phyloP scores from a whole-genome alignment of 92 coral and sea anemone genomes.

The Pocillopora grandis region DNA sequence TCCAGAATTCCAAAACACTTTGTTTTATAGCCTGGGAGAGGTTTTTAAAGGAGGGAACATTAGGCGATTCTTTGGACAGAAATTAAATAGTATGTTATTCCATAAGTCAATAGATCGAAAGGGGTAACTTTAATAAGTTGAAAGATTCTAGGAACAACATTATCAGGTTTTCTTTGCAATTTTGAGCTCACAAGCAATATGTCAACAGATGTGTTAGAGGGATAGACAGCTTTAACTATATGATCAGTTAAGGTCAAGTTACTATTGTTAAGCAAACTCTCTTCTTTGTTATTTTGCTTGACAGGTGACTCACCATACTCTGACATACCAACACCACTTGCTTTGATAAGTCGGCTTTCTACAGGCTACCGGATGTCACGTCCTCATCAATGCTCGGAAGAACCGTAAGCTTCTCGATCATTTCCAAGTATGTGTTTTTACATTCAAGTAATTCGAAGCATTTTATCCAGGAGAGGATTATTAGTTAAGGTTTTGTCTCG shows the following conservation, averaged over 20 bases:
- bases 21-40: neutral
- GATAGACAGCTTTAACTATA: too few relatives aligned
- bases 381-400: constrained; percentile 13
- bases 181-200: too few relatives aligned
- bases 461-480: too few relatives aligned
- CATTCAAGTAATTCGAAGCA: neutral
- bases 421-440: neutral
- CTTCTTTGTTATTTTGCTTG: neutral
- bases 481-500: too few relatives aligned
- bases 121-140: too few relatives aligned
- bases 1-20: neutral
- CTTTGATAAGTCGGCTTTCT: neutral
- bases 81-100: neutral
- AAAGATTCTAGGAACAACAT: neutral
- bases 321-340: neutral
- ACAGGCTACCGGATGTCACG: constrained; percentile 16
- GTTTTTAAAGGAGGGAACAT: too few relatives aligned
- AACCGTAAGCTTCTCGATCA: constrained; percentile 8
- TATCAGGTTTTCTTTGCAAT: neutral
- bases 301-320: constrained; percentile 24
- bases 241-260: too few relatives aligned
- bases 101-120: neutral
- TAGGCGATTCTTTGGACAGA: too few relatives aligned
- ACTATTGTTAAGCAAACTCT: neutral
- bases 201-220: too few relatives aligned